Percentiles rank a stretch among this genome's conserved stretches.
Conservation (phyloP, 2,888 invertebrate genomes). For the Diaphora mendica region DNA sequence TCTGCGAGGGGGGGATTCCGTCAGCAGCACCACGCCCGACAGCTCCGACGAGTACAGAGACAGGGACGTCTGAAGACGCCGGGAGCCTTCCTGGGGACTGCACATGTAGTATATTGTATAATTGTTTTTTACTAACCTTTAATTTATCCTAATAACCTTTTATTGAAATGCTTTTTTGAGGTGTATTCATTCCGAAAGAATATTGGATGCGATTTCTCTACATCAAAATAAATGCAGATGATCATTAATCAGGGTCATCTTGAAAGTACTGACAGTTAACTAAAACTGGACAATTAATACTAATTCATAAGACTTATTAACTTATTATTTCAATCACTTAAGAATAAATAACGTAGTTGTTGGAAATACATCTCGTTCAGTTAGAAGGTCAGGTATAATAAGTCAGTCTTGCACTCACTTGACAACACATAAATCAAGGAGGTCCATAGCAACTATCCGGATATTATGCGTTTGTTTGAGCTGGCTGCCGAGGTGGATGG, state of each 20-base stretch:
- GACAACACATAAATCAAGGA: slow-evolving; percentile 82
- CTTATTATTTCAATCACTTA: too few species aligned
- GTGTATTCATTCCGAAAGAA: too few species aligned
- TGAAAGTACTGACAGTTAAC: not conserved
- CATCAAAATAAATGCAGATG: too few species aligned
- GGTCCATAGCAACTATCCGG: slow-evolving; percentile 94
- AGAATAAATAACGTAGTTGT: not conserved
- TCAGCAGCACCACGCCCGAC: slow-evolving; percentile 94
- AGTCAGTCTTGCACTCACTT: slow-evolving; percentile 36
- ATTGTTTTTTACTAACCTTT: too few species aligned
- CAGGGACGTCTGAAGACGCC: slow-evolving; percentile 96
- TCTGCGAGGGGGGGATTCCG: slow-evolving; percentile 79
- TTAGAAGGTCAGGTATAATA: too few species aligned
- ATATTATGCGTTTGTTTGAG: slow-evolving; percentile 99
- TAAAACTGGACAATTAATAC: not conserved
- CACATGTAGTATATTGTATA: not conserved
- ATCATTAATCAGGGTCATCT: not conserved
- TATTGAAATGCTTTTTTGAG: too few species aligned
- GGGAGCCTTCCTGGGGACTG: slow-evolving; percentile 85
- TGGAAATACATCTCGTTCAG: not conserved
- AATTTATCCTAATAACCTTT: too few species aligned
- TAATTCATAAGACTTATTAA: too few species aligned
- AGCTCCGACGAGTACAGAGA: slow-evolving; percentile 97
- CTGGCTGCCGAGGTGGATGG: slow-evolving; percentile 98
- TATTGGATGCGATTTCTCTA: too few species aligned